phyloP scores from a whole-genome alignment of 2,888 invertebrate species.

The Andrena dorsata region DNA sequence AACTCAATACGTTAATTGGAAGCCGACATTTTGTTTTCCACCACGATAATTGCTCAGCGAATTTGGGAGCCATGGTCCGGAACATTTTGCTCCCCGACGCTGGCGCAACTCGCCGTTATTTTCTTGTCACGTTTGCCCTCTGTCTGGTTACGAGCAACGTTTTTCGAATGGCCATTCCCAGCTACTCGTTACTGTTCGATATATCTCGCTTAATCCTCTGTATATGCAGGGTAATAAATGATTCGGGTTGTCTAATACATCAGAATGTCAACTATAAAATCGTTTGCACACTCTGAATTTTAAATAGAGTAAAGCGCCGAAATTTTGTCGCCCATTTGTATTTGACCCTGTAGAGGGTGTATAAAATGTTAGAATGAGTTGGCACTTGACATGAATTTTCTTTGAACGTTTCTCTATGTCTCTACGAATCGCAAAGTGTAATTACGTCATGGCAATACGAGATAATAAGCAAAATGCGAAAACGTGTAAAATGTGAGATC shows the following conservation, averaged over 20 bases:
- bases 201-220: slow-evolving; percentile 5
- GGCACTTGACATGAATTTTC: too few species aligned
- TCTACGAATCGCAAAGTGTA: too few species aligned
- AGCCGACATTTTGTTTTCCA: slow-evolving; percentile 61
- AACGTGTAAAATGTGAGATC: too few species aligned
- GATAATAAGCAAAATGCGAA: too few species aligned
- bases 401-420: too few species aligned
- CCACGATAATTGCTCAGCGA: slow-evolving; percentile 62
- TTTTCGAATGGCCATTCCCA: slow-evolving; percentile 23
- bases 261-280: neutral
- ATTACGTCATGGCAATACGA: too few species aligned
- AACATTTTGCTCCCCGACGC: slow-evolving; percentile 48
- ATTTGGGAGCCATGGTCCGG: slow-evolving; percentile 51
- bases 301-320: neutral
- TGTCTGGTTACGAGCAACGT: slow-evolving; percentile 1
- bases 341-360: neutral
- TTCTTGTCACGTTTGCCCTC: slow-evolving; percentile 23
- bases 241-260: neutral
- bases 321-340: too few species aligned
- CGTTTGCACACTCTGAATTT: neutral
- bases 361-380: neutral
- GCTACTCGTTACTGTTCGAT: slow-evolving; percentile 20
- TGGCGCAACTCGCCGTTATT: slow-evolving; percentile 18
- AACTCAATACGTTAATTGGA: slow-evolving; percentile 65
- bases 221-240: neutral